These are phyloP conservation scores for Xiphorhynchus erythropygius DNA, from an alignment of 2,797 vertebrate species.

Conservation along the genomic window DNA sequence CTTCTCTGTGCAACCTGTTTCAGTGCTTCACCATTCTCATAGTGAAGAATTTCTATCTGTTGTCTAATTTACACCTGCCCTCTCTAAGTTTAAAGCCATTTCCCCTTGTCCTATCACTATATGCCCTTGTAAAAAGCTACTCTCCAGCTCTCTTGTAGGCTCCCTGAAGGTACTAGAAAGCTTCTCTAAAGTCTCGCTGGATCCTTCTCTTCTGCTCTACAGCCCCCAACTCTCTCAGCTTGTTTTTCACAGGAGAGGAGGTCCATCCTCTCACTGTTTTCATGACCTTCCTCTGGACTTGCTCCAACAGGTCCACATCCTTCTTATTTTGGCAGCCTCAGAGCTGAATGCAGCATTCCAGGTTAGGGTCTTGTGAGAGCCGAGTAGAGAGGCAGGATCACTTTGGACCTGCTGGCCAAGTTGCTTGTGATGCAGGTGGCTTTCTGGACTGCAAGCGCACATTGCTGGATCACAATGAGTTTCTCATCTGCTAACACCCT, in stretches of 20 bases:
- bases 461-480: background rate
- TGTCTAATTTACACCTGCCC: background rate
- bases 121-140: background rate
- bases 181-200: background rate
- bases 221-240: background rate
- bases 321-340: no score
- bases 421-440: background rate
- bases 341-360: background rate
- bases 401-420: rapidly evolving
- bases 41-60: background rate
- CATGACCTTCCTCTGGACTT: background rate
- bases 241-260: background rate
- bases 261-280: background rate
- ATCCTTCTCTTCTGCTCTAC: background rate
- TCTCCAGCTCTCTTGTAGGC: background rate
- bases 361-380: background rate
- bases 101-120: background rate
- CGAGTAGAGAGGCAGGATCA: background rate
- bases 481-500: background rate
- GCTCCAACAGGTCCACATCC: background rate
- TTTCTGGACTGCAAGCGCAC: background rate
- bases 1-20: background rate
- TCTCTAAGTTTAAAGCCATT: background rate
- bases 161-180: background rate
- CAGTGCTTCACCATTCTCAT: background rate